Evolutionary conservation across 2,113 vertebrate genomes (phyloP), one percentile per base, ranked within the genome.

Genomic region (Carlito syrichta): DNA sequence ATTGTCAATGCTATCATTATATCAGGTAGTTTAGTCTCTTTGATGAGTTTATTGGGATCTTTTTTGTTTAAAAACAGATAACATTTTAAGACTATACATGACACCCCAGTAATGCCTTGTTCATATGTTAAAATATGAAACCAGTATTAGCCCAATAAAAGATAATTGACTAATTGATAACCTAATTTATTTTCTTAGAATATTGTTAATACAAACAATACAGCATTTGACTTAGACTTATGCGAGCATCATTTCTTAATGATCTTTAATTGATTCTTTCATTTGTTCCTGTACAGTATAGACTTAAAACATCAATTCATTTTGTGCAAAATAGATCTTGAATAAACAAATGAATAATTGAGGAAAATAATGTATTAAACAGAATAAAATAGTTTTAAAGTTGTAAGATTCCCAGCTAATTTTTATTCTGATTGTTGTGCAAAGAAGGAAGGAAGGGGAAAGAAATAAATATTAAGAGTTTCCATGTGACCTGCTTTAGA

Each of bases 41-140:
- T 88, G 66, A 77, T n/a, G 38, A 76, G 17, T 86, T 95, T 94
- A 86, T 52, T 71, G 27, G 40, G 2, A 88, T 85, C 7, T 95
- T 97, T 96, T 91, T 68, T 91, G n/a, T 4, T 68, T 32, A 81
- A 93, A 94, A 95, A 13, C 38, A 85, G 23, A 74, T 69, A 74
- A 63, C 6, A 78, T 81, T 92, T 96, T 93, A 86, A 88, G 43
- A 68, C 17, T 87, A 13, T 62, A 38, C 43, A 43, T 58, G 23
- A n/a, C n/a, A 86, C 14, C 62, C 4, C 85, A 94, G n/a, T 69
- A 88, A 81, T 68, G 8, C 9, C 6, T 50, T 85, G 23, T 84
- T 71, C 30, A 19, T 69, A 5, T 85, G 43, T 63, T 94, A 79
- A 91, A 82, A 85, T 86, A 68, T 52, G 43, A 94, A 91, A 92